These are phyloP conservation scores for Nettapus auritus DNA, from an alignment of 2,113 vertebrate genomes.

Conservation along the genomic window DNA sequence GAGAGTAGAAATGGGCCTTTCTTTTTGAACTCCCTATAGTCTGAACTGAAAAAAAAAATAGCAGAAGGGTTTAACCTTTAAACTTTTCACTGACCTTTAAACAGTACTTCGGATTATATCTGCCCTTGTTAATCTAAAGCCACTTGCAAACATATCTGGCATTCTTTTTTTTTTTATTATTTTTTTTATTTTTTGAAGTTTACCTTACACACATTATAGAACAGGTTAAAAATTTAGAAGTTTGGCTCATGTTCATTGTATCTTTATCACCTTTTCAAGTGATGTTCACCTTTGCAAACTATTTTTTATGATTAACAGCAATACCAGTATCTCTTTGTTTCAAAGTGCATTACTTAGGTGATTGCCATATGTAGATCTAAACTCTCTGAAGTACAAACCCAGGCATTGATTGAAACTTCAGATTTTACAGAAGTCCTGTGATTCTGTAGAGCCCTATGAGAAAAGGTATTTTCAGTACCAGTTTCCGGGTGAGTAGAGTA, in stretches of 20 bases:
- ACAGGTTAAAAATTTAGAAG: not conserved
- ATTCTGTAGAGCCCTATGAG: not conserved
- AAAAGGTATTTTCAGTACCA: not conserved
- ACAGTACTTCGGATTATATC: slow-evolving; percentile 43
- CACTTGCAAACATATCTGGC: slow-evolving; percentile 36
- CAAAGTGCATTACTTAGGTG: not conserved
- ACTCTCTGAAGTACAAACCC: not conserved
- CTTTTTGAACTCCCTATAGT: slow-evolving; percentile 17
- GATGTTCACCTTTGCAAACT: not conserved
- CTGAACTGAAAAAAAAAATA: not conserved
- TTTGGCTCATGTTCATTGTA: not conserved
- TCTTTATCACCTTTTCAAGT: not conserved
- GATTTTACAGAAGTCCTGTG: not conserved
- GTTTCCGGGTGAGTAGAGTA: not conserved
- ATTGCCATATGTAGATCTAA: not conserved
- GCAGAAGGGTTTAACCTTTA: slow-evolving; percentile 48
- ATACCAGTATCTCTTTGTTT: not conserved
- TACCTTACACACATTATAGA: not conserved
- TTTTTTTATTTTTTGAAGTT: not conserved
- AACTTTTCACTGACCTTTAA: slow-evolving; percentile 41
- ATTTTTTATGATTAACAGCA: not conserved
- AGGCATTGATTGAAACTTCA: not conserved
- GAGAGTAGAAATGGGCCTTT: not conserved
- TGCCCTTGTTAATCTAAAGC: slow-evolving; percentile 37
- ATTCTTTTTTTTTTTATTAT: not conserved